These are phyloP conservation scores for Callithrix jacchus DNA, from an alignment of 2,113 vertebrate species.

Conservation along the genomic window DNA sequence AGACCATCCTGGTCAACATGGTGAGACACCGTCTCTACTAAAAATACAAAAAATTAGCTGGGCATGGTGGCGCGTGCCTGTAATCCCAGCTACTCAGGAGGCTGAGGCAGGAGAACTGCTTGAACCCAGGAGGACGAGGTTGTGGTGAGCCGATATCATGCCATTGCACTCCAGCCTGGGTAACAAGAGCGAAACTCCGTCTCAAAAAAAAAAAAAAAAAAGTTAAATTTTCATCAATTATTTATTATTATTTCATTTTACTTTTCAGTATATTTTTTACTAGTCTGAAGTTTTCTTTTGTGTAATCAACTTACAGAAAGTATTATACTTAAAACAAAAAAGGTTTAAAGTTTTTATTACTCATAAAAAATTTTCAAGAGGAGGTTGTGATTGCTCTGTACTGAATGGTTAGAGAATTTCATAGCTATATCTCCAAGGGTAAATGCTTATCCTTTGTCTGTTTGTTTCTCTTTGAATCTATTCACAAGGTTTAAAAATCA, in stretches of 20 bases:
- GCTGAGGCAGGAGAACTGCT: too few relatives aligned
- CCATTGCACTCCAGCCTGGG: too few relatives aligned
- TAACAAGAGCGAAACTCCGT: too few relatives aligned
- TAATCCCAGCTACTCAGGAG: too few relatives aligned
- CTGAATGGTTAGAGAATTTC: background rate
- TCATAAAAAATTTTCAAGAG: background rate
- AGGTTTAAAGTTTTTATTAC: background rate
- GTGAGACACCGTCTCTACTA: too few relatives aligned
- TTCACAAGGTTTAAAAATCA: background rate
- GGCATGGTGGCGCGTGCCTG: too few relatives aligned
- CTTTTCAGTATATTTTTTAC: background rate
- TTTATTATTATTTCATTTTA: background rate
- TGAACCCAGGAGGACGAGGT: too few relatives aligned
- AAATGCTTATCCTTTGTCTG: background rate
- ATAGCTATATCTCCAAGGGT: background rate
- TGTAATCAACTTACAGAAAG: background rate
- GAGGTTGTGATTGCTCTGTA: background rate
- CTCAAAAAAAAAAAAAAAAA: too few relatives aligned
- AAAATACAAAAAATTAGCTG: too few relatives aligned
- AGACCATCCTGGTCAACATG: too few relatives aligned
- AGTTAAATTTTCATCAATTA: background rate
- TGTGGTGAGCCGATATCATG: too few relatives aligned
- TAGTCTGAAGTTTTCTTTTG: slow-evolving; percentile 5
- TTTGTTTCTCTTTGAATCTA: slow-evolving; percentile 23
- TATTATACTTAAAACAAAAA: background rate